Conservation (phyloP, 2,888 invertebrate species). For the Macrophya annulata region DNA sequence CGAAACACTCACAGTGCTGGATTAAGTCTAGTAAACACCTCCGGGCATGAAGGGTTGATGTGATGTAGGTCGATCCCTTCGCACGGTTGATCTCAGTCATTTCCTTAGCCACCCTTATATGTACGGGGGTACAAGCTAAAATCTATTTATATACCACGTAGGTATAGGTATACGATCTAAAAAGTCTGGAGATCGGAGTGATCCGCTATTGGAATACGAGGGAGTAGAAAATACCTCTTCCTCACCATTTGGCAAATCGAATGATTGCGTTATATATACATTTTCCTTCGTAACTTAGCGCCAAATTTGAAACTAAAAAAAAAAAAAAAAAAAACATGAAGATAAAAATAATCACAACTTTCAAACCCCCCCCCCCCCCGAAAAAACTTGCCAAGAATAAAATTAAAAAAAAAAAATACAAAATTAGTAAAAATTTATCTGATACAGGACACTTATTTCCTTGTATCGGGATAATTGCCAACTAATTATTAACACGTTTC, state of each 20-base stretch:
- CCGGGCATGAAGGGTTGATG: slow-evolving; percentile 23
- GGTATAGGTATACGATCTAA: neutral
- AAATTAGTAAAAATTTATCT: neutral
- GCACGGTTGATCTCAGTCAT: slow-evolving; percentile 19
- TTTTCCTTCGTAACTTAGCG: neutral
- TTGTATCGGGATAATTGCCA: neutral
- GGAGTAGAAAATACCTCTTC: neutral
- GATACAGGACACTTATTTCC: neutral
- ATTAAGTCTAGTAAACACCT: slow-evolving; percentile 53
- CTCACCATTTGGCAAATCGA: neutral
- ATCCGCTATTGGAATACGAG: neutral
- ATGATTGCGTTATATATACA: neutral
- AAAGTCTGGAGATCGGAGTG: neutral
- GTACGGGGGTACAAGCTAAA: slow-evolving; percentile 1
- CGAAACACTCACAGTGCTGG: slow-evolving; percentile 39
- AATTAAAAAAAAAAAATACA: neutral
- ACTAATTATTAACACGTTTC: neutral
- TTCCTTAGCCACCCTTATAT: neutral
- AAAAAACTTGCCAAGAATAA: neutral
- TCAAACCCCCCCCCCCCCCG: neutral
- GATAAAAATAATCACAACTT: neutral
- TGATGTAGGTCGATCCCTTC: slow-evolving; percentile 44
- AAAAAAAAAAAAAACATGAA: no score
- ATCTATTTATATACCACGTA: neutral
- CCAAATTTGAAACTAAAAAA: neutral